phyloP scores from a whole-genome alignment of 2,113 vertebrate species.

The Hemiscyllium ocellatum region DNA sequence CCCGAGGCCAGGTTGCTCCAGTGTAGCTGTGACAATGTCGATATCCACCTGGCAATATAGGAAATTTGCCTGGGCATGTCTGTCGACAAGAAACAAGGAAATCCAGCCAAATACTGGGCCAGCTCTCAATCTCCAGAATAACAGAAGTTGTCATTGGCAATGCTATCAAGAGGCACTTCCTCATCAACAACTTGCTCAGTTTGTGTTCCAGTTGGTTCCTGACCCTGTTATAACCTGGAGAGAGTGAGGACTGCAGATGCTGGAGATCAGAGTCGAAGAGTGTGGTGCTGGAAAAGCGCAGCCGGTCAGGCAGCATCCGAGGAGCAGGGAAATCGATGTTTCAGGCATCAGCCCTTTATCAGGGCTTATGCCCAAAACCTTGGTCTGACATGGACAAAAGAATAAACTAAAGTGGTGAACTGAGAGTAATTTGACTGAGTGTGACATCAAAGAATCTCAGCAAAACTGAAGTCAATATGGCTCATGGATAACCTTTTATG shows the following conservation, averaged over 20 bases:
- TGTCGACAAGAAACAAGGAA: neutral
- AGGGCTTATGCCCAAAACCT: neutral
- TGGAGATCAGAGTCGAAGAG: too few relatives aligned
- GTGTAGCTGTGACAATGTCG: neutral
- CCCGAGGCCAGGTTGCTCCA: too few relatives aligned
- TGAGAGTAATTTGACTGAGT: neutral
- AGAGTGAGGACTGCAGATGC: too few relatives aligned
- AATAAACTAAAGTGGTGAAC: neutral
- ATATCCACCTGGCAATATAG: neutral
- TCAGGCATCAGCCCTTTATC: too few relatives aligned
- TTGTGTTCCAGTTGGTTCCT: neutral
- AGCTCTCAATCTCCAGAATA: neutral
- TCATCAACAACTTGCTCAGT: neutral
- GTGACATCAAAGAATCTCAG: too few relatives aligned
- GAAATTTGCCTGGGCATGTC: neutral
- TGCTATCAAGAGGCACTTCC: neutral
- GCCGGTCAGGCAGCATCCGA: too few relatives aligned
- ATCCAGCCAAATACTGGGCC: neutral
- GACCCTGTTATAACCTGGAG: neutral
- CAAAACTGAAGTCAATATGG: too few relatives aligned
- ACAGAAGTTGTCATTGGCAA: neutral
- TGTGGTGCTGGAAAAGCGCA: too few relatives aligned
- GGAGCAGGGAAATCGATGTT: too few relatives aligned
- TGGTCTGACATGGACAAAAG: neutral
- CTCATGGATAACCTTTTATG: neutral